Evolutionary conservation across 1,140 invertebrate species (phyloP).

Genomic region (Trachymyrmex septentrionalis): DNA sequence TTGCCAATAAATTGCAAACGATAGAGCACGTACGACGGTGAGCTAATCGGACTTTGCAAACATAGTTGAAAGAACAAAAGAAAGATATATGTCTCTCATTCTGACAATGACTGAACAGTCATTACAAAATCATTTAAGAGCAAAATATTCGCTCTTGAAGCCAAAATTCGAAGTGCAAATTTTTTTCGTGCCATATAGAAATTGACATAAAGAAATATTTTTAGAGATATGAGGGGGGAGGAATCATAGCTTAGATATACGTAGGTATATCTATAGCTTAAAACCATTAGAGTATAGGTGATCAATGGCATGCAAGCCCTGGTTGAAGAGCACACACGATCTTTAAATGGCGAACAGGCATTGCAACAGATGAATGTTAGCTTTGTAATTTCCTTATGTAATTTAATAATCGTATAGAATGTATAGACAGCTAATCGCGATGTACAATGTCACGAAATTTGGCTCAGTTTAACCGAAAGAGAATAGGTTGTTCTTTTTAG

Average conservation of each 20-base stretch:
- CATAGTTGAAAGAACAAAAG: background rate
- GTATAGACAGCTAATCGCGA: conserved; percentile 3
- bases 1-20: conserved; percentile 10
- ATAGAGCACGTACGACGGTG: conserved; percentile 5
- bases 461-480: background rate
- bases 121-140: background rate
- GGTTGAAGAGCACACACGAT: conserved; percentile 9
- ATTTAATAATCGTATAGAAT: conserved; percentile 24
- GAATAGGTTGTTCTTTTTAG: conserved; percentile 26
- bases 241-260: background rate
- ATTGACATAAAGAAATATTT: background rate
- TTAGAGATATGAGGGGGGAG: background rate
- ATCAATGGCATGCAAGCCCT: background rate
- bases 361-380: conserved; percentile 23
- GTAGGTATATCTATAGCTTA: background rate
- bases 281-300: conserved; percentile 33
- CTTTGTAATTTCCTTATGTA: conserved; percentile 17
- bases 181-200: background rate
- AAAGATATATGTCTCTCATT: background rate
- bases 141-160: background rate
- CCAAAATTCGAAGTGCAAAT: background rate
- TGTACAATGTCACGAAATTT: conserved; percentile 32
- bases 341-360: conserved; percentile 25
- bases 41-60: background rate
- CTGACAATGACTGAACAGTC: background rate